Percentiles rank a stretch among this genome's conserved stretches.
These are phyloP conservation scores for Cygnus atratus DNA, from an alignment of 2,113 vertebrate species.

Conservation along the genomic window DNA sequence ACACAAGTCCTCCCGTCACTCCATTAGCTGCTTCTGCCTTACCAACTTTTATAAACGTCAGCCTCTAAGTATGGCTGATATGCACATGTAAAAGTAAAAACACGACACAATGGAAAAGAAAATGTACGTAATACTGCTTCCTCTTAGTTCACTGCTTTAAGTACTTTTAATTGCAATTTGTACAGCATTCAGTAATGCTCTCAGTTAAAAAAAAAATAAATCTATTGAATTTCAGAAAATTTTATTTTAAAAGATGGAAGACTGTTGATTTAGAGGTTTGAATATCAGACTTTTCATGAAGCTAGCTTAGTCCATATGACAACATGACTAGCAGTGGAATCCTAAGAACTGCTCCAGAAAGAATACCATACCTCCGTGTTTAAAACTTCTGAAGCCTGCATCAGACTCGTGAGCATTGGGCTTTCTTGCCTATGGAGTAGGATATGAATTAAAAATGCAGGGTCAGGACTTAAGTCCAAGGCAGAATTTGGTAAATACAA, in stretches of 20 bases:
- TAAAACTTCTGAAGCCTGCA: background rate
- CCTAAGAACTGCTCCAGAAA: background rate
- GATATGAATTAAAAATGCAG: background rate
- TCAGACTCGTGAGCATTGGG: background rate
- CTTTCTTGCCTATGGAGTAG: background rate
- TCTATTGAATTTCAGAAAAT: background rate
- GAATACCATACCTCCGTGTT: background rate
- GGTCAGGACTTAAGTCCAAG: background rate
- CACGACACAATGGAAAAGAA: background rate
- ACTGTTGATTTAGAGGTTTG: background rate
- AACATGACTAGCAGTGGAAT: background rate
- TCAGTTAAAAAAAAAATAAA: background rate
- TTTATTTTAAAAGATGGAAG: background rate
- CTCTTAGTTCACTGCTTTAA: background rate
- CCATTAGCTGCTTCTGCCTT: background rate
- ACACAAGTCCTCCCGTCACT: background rate
- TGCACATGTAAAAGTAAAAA: background rate
- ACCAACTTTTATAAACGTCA: background rate
- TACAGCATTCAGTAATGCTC: background rate
- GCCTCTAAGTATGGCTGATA: background rate
- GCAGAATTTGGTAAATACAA: background rate
- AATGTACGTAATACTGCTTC: background rate
- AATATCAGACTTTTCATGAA: background rate
- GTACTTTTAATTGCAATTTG: background rate
- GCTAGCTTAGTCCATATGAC: background rate